Conservation (phyloP, 2,797 vertebrate genomes). For the Myotis myotis region DNA sequence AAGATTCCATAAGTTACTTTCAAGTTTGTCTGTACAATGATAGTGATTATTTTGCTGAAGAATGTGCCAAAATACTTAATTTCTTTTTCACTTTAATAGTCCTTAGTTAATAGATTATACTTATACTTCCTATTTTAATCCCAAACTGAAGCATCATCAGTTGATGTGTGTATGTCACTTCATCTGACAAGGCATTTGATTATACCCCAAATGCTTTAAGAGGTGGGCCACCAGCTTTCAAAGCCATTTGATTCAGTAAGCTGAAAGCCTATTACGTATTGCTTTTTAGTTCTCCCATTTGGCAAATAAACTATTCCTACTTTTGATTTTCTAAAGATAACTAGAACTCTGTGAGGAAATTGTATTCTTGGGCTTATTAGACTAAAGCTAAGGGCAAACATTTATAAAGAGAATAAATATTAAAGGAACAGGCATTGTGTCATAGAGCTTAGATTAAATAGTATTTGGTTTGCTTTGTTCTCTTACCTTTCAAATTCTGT, state of each 20-base stretch:
- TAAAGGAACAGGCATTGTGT: slow-evolving; percentile 51
- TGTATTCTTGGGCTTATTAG: slow-evolving; percentile 67
- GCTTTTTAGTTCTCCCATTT: slow-evolving; percentile 36
- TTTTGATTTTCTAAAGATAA: slow-evolving; percentile 63
- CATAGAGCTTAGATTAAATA: slow-evolving; percentile 50
- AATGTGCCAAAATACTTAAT: neutral
- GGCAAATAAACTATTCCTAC: slow-evolving; percentile 6
- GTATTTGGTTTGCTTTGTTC: slow-evolving; percentile 67
- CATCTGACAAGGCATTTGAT: neutral
- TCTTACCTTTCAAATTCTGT: slow-evolving; percentile 61
- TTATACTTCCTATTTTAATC: slow-evolving; percentile 39
- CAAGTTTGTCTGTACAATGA: neutral
- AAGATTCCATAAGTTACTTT: slow-evolving; percentile 25
- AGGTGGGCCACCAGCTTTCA: neutral
- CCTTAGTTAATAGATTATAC: neutral
- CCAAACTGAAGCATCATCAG: neutral
- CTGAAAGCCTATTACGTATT: neutral
- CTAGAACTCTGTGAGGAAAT: slow-evolving; percentile 50
- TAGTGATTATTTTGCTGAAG: neutral
- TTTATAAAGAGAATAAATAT: slow-evolving; percentile 72
- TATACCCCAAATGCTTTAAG: neutral
- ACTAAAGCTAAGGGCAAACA: slow-evolving; percentile 57
- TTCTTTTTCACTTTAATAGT: neutral
- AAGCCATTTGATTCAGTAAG: neutral
- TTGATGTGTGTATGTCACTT: neutral